These are phyloP conservation scores for Agrilus mali DNA, from an alignment of 2,888 invertebrate species.

Conservation along the genomic window DNA sequence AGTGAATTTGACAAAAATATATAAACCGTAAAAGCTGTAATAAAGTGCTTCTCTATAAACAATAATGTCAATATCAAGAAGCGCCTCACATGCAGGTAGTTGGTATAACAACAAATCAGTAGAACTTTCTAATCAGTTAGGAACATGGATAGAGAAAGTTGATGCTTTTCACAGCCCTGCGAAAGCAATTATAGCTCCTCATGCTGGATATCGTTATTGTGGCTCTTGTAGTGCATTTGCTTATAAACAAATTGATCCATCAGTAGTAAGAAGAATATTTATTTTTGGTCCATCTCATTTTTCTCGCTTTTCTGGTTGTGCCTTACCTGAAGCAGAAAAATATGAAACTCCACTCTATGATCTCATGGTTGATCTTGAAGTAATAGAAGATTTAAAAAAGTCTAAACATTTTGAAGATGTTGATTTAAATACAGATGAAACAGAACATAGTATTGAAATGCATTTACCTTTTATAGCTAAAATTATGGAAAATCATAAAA, in stretches of 20 bases:
- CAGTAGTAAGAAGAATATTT: conserved; percentile 72
- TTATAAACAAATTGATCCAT: conserved; percentile 82
- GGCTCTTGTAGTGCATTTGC: conserved; percentile 87
- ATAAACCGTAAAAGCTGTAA: no score
- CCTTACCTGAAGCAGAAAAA: conserved; percentile 67
- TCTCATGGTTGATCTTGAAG: conserved; percentile 73
- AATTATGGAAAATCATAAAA: conserved; percentile 83
- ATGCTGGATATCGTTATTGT: conserved; percentile 91
- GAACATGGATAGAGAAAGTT: conserved; percentile 72
- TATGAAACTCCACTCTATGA: conserved; percentile 89
- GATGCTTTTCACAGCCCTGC: conserved; percentile 71
- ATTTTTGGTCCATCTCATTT: conserved; percentile 92
- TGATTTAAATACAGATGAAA: conserved; percentile 79
- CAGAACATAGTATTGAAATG: conserved; percentile 96
- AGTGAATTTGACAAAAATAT: no score
- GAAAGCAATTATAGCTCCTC: conserved; percentile 75
- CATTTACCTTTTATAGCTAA: conserved; percentile 93
- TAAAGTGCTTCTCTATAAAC: no score
- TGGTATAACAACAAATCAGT: conserved; percentile 80
- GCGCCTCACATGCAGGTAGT: conserved; percentile 76
- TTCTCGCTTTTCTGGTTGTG: conserved; percentile 73
- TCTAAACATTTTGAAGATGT: conserved; percentile 80
- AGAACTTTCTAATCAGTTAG: conserved; percentile 69
- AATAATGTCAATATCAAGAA: no score
- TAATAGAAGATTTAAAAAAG: conserved; percentile 67